Base-by-base conservation (phyloP, 2,888 invertebrate genomes). In the Lamellibrachia columna region DNA sequence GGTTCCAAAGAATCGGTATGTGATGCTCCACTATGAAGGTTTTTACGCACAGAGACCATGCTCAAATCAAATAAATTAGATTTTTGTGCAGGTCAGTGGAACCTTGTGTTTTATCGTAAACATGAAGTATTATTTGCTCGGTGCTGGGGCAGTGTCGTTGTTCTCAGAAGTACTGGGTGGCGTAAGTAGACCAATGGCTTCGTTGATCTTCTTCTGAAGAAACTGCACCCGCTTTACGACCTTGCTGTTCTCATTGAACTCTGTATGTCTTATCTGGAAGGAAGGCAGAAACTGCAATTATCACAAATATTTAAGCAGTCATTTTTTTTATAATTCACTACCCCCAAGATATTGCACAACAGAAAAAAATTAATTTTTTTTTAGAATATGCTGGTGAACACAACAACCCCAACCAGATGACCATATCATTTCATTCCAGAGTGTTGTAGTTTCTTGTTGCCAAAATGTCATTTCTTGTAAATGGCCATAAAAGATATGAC, bases 141-240 rank as follows among this genome's bases (percentile, higher is more conserved):
- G 22, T 22, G 75, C 75, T 75, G 75, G 75, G 15, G 75, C 75
- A 15, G 15, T 75, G 75, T 15, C 6, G 3, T 22, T 75, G 75
- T 75, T 75, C 15, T 75, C 75, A 0, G 75, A 3, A 22, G 75
- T 22, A n/a, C 6, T 2, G 15, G 75, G n/a, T 1, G 75, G 75
- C 40, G 91, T 40, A 28, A 53, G 91, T 28, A 91, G 28, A 9
- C 93, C 53, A 15, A 91, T 58, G 58, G 92, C 92, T 90, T 53
- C 58, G 15, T 93, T 93, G 90, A 94, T 92, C 90, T 93, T 93
- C 8, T 92, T 90, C 92, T 94, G 93, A 22, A 94, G 91, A 58
- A 93, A 93, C 58, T 93, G 93, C 58, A 94, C 93, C 15, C 91
- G 92, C 92, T 94, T 93, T 91, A 94, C 93, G 7, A 93, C 92